Evolutionary conservation across 37 sponge, comb jelly and placozoan genomes (phyloP).

Genomic region (Petrosia ficiformis): DNA sequence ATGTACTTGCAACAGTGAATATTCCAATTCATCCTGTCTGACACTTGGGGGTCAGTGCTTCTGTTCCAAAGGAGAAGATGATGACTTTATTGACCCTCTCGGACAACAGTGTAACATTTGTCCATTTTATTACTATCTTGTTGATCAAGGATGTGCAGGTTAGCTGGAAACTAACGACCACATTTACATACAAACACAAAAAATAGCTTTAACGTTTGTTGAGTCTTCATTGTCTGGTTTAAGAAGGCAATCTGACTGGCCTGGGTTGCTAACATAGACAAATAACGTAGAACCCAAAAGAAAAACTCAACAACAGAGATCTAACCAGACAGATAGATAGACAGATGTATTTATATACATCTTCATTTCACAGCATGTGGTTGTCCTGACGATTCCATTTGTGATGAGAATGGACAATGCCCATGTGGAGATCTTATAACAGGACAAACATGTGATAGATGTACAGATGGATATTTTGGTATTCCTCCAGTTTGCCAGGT

Average conservation of each 20-base stretch:
- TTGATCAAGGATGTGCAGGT: neutral
- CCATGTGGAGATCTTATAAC: constrained; percentile 3
- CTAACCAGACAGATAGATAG: neutral
- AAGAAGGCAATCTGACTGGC: too few relatives aligned
- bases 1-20: neutral
- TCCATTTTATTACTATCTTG: neutral
- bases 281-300: too few relatives aligned
- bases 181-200: too few relatives aligned
- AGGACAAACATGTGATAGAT: constrained; percentile 30
- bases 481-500: constrained; percentile 10
- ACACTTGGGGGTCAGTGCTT: neutral
- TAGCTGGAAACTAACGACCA: too few relatives aligned
- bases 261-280: too few relatives aligned
- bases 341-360: neutral
- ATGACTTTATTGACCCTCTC: neutral
- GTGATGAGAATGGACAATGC: constrained; percentile 43
- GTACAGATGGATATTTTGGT: constrained; percentile 27
- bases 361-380: neutral
- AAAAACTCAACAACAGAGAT: too few relatives aligned
- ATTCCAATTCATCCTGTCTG: neutral
- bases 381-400: constrained; percentile 1
- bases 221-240: too few relatives aligned
- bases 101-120: neutral
- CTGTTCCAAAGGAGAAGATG: neutral
- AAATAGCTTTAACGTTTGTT: too few relatives aligned